Conservation (phyloP, 2,797 vertebrate species). For the Hipposideros larvatus region DNA sequence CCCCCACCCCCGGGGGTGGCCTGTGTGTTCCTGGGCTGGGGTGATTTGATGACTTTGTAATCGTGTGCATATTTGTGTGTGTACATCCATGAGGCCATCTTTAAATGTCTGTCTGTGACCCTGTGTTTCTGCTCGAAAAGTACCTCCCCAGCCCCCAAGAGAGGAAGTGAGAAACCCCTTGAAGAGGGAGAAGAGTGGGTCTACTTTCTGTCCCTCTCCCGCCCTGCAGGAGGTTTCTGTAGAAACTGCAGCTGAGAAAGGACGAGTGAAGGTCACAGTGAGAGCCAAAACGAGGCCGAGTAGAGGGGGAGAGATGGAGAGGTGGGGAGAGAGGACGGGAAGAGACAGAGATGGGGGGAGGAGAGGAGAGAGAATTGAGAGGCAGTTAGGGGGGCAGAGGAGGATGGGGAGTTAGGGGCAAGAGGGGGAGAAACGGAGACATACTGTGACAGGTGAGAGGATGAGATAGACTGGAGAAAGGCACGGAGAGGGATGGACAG, state of each 20-base stretch:
- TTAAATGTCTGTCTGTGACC: background rate
- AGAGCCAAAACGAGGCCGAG: slow-evolving; percentile 69
- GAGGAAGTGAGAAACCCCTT: background rate
- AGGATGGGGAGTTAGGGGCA: slow-evolving; percentile 35
- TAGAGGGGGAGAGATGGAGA: slow-evolving; percentile 37
- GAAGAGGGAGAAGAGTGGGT: slow-evolving; percentile 5
- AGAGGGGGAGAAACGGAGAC: background rate
- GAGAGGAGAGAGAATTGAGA: background rate
- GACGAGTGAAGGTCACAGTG: slow-evolving; percentile 78
- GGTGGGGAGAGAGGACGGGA: background rate
- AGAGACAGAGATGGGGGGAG: slow-evolving; percentile 80
- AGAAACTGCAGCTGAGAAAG: slow-evolving; percentile 83
- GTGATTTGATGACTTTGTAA: background rate
- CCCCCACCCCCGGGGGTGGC: background rate
- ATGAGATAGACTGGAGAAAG: background rate
- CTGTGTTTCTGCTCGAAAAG: background rate
- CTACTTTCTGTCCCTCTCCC: slow-evolving; percentile 25
- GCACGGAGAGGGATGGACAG: slow-evolving; percentile 55
- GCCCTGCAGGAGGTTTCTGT: slow-evolving; percentile 85
- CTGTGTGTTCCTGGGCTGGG: background rate
- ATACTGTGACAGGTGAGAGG: background rate
- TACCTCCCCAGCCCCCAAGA: background rate
- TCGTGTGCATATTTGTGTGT: background rate
- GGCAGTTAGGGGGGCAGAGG: background rate
- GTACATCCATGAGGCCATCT: background rate